A percentile compares a stretch with the other conserved stretches of the same genome.
Evolutionary conservation across 30 jellyfish, hydroid and myxozoan species (phyloP).

Genomic region (Aurelia aurita): DNA sequence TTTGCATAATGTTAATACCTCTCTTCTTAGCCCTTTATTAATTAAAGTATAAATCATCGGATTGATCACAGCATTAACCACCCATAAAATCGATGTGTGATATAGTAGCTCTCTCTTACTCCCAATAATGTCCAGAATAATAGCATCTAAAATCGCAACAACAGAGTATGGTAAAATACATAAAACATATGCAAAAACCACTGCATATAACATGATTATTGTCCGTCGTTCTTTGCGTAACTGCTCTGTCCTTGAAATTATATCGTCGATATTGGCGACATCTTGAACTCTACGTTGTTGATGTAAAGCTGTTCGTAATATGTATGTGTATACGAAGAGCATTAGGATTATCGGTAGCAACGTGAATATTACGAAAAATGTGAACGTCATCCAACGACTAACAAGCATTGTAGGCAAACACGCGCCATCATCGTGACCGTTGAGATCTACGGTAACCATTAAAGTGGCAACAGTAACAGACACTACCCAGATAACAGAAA

Average conservation of each 20-base stretch:
- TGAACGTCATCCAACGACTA: conserved; percentile 18
- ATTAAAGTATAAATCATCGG: conserved; percentile 15
- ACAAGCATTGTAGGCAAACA: conserved; percentile 10
- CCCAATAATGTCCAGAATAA: neutral
- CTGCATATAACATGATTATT: conserved; percentile 14
- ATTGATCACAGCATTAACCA: conserved; percentile 25
- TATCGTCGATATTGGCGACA: neutral
- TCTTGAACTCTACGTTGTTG: conserved; percentile 6
- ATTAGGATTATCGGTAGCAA: neutral
- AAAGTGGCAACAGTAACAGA: neutral
- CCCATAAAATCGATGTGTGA: conserved; percentile 16
- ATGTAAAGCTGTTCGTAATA: conserved; percentile 27
- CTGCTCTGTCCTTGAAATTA: neutral
- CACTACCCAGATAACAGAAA: conserved; percentile 23
- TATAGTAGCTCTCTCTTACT: neutral
- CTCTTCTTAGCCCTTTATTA: conserved; percentile 5
- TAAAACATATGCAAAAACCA: conserved; percentile 2
- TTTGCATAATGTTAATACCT: neutral
- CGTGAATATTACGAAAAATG: neutral
- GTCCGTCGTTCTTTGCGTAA: conserved; percentile 18
- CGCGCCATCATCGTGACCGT: neutral
- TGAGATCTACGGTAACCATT: neutral
- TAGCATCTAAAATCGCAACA: conserved; percentile 20
- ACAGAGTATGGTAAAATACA: conserved; percentile 17
- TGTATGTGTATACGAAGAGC: conserved; percentile 5